These are phyloP conservation scores for Lasioglossum albipes DNA, from an alignment of 1,140 invertebrate genomes.

Conservation along the genomic window DNA sequence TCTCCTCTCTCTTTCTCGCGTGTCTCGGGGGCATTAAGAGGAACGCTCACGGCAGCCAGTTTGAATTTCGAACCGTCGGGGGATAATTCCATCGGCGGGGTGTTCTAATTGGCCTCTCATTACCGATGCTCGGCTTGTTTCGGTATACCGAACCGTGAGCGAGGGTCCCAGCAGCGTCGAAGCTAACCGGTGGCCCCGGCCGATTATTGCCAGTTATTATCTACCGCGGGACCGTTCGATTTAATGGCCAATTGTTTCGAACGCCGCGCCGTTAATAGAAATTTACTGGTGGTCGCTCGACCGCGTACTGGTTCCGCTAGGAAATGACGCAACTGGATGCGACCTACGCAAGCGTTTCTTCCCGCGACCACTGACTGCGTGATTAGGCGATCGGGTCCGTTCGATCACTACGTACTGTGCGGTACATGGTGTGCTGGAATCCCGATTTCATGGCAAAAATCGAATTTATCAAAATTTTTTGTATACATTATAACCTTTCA, in stretches of 20 bases:
- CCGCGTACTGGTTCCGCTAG: constrained; percentile 29
- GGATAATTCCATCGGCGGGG: constrained; percentile 78
- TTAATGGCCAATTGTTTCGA: constrained; percentile 79
- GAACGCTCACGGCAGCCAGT: constrained; percentile 73
- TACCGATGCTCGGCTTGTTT: constrained; percentile 79
- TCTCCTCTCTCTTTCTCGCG: constrained; percentile 59
- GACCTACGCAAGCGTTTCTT: neutral
- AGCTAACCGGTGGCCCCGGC: constrained; percentile 70
- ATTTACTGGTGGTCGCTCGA: constrained; percentile 70
- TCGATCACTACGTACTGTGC: neutral
- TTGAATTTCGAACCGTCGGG: constrained; percentile 77
- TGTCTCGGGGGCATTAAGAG: constrained; percentile 74
- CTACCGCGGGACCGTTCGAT: constrained; percentile 76
- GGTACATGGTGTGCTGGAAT: too few relatives aligned
- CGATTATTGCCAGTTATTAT: constrained; percentile 79
- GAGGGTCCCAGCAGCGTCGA: constrained; percentile 64
- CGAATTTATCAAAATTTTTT: too few relatives aligned
- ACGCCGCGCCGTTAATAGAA: constrained; percentile 76
- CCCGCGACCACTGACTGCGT: too few relatives aligned
- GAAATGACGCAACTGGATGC: constrained; percentile 32
- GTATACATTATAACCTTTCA: too few relatives aligned
- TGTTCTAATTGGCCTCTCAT: constrained; percentile 80
- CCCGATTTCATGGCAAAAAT: too few relatives aligned
- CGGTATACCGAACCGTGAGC: constrained; percentile 54
- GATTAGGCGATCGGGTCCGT: too few relatives aligned